These are phyloP conservation scores for Drosophila lacteicornis DNA, from an alignment of 1,140 invertebrate genomes.

Conservation along the genomic window DNA sequence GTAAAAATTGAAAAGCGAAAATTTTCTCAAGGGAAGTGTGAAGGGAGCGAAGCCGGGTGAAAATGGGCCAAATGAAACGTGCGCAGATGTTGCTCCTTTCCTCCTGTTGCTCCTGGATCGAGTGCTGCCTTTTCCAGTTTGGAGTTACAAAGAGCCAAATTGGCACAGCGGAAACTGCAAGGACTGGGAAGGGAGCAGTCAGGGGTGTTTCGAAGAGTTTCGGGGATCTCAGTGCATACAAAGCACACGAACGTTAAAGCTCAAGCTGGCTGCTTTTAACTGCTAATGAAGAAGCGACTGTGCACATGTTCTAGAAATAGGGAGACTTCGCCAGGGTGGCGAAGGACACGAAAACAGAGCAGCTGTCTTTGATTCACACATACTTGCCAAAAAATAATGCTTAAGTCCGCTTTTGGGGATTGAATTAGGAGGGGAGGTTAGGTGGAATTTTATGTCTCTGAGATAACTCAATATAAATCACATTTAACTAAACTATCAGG, in stretches of 20 bases:
- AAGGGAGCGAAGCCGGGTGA: constrained; percentile 15
- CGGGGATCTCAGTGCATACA: constrained; percentile 10
- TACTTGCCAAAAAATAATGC: background rate
- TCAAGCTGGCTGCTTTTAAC: constrained; percentile 41
- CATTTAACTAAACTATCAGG: background rate
- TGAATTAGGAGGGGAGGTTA: background rate
- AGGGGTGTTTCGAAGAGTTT: constrained; percentile 2
- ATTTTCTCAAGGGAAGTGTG: constrained; percentile 37
- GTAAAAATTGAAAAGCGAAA: constrained; percentile 77
- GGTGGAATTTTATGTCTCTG: too few relatives aligned
- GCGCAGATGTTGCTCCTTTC: constrained; percentile 35
- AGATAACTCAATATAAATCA: background rate
- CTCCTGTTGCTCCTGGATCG: constrained; percentile 26
- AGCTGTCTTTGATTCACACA: constrained; percentile 6
- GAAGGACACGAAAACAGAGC: background rate
- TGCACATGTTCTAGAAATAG: constrained; percentile 4
- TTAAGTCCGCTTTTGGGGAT: background rate
- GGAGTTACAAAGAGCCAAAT: constrained; percentile 68
- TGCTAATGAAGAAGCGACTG: constrained; percentile 70
- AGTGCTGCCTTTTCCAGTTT: constrained; percentile 48
- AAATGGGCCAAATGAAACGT: constrained; percentile 77
- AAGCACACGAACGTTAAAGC: constrained; percentile 54
- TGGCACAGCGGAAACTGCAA: constrained; percentile 49
- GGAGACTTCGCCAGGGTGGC: background rate
- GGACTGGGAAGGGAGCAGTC: constrained; percentile 5